Evolutionary conservation across 2,113 vertebrate species (phyloP).

Genomic region (Brevimyrus niger): DNA sequence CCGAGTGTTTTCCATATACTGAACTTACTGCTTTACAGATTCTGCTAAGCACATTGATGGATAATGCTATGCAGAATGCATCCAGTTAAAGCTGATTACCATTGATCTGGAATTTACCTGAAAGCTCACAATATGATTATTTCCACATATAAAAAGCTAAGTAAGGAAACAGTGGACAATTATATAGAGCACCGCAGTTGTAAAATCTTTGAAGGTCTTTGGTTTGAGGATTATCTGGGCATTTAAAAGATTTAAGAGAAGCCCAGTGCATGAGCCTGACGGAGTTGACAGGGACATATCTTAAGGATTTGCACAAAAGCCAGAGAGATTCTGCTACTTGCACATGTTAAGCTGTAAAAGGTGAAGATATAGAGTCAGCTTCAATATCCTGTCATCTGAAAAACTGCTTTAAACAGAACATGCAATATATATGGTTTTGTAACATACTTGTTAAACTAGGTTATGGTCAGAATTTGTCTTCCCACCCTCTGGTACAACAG

Average conservation of each 20-base stretch:
- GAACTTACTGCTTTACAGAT: not conserved
- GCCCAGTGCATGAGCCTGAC: not conserved
- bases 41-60: not conserved
- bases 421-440: not conserved
- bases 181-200: not conserved
- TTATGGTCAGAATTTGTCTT: not conserved
- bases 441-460: not conserved
- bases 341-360: not conserved
- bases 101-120: not conserved
- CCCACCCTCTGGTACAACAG: not conserved
- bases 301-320: not conserved
- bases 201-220: not conserved
- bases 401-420: not conserved
- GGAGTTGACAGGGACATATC: not conserved
- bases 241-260: not conserved
- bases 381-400: not conserved
- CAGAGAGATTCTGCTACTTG: not conserved
- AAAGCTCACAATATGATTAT: not conserved
- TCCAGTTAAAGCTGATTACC: not conserved
- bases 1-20: not conserved
- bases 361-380: not conserved
- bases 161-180: not conserved
- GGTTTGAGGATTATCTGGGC: not conserved
- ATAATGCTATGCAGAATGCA: not conserved
- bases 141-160: not conserved